Percentiles rank a stretch among this genome's conserved stretches.
These are phyloP conservation scores for Clamator glandarius DNA, from an alignment of 2,797 vertebrate genomes.

Conservation along the genomic window DNA sequence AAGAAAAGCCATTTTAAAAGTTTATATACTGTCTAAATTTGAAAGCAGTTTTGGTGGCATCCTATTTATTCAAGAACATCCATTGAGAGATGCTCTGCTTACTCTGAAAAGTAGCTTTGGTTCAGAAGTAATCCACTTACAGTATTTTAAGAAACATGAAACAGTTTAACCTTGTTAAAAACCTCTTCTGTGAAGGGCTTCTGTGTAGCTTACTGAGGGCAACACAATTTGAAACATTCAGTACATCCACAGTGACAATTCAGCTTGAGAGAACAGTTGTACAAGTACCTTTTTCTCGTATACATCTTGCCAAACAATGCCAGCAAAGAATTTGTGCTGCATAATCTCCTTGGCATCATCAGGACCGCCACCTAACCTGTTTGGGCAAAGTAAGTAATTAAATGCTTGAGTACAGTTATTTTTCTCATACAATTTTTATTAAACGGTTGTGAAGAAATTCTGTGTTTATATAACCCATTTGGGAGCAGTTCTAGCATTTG, in stretches of 20 bases:
- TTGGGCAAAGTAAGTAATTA: conserved; percentile 19
- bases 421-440: conserved; percentile 9
- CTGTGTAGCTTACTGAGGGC: not conserved
- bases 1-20: not conserved
- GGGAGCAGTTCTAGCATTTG: not conserved
- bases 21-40: not conserved
- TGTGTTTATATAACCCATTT: not conserved
- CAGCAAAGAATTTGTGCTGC: conserved; percentile 95
- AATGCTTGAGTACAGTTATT: conserved; percentile 15
- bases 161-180: not conserved
- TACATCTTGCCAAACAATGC: conserved; percentile 95
- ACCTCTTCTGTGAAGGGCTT: not conserved
- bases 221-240: not conserved
- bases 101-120: not conserved
- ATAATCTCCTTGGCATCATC: conserved; percentile 98
- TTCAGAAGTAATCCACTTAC: not conserved
- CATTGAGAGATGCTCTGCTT: not conserved
- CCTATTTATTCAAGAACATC: not conserved
- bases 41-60: not conserved
- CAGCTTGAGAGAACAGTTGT: not conserved
- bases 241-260: not conserved
- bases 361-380: conserved; percentile 93
- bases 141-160: not conserved
- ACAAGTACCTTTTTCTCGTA: conserved; percentile 94
- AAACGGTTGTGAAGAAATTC: not conserved